Evolutionary conservation across 2,797 vertebrate genomes (phyloP).

Genomic region (Pangasius krempfi): DNA sequence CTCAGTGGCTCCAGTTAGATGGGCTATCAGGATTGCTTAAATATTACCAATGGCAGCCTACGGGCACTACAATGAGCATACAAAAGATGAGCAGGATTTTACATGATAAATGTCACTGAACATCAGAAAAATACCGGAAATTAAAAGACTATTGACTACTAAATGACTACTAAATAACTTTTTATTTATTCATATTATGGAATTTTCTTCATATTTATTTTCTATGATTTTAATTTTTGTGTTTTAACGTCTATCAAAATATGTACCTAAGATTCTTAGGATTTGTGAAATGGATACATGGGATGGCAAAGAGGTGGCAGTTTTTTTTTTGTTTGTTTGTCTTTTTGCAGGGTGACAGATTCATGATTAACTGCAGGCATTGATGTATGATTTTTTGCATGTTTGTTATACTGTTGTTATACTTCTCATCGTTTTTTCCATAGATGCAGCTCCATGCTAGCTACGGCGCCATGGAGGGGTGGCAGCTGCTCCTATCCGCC

Average conservation of each 20-base stretch:
- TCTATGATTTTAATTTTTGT: background rate
- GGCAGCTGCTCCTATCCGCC: background rate
- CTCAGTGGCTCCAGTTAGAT: conserved; percentile 18
- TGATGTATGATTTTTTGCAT: background rate
- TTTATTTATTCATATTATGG: background rate
- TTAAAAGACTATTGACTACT: background rate
- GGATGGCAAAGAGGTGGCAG: background rate
- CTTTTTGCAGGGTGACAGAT: background rate
- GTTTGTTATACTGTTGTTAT: too few species aligned
- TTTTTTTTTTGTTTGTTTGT: background rate
- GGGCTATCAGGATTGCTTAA: conserved; percentile 28
- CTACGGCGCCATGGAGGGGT: background rate
- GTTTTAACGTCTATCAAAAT: background rate
- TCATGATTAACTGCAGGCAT: background rate
- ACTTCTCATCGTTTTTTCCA: too few species aligned
- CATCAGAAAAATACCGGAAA: background rate
- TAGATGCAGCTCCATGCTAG: background rate
- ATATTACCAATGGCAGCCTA: conserved; percentile 17
- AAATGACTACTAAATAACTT: background rate
- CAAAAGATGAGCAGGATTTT: background rate
- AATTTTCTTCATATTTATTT: background rate
- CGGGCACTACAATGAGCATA: too few species aligned
- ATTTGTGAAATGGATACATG: background rate
- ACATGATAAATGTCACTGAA: background rate
- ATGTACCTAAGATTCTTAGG: background rate